Percentiles rank a stretch among this genome's conserved stretches.
Evolutionary conservation across 2,113 vertebrate genomes (phyloP).

Genomic region (Neodon shergylaensis): DNA sequence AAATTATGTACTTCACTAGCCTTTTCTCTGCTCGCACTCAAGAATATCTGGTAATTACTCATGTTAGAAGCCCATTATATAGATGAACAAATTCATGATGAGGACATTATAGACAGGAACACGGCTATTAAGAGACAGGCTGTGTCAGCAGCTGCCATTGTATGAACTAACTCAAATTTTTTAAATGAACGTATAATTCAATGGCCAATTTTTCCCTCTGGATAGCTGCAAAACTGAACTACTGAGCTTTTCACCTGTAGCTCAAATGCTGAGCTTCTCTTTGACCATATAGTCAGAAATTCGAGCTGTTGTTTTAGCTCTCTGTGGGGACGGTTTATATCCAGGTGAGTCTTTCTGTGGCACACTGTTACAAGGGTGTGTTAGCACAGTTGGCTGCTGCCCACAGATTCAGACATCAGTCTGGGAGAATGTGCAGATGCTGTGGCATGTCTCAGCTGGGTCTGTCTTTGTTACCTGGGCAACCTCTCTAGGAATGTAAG

Average conservation of each 20-base stretch:
- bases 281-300: neutral
- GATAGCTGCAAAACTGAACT: neutral
- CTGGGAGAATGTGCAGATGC: neutral
- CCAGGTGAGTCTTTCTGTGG: neutral
- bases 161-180: neutral
- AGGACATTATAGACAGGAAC: neutral
- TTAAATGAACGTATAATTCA: conserved; percentile 1
- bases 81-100: conserved; percentile 13
- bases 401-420: neutral
- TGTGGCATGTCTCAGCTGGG: neutral
- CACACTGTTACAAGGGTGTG: neutral
- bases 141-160: neutral
- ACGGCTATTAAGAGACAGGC: neutral
- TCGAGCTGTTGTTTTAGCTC: neutral
- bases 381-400: neutral
- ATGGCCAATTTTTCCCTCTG: neutral
- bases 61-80: neutral
- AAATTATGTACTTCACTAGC: neutral
- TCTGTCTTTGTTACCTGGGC: conserved; percentile 65
- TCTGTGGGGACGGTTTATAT: neutral
- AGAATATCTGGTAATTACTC: neutral
- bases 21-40: neutral
- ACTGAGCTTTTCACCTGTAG: neutral
- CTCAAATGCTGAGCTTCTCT: neutral
- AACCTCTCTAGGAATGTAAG: conserved; percentile 57